These are phyloP conservation scores for Xestia xanthographa DNA, from an alignment of 2,888 invertebrate genomes.

Conservation along the genomic window DNA sequence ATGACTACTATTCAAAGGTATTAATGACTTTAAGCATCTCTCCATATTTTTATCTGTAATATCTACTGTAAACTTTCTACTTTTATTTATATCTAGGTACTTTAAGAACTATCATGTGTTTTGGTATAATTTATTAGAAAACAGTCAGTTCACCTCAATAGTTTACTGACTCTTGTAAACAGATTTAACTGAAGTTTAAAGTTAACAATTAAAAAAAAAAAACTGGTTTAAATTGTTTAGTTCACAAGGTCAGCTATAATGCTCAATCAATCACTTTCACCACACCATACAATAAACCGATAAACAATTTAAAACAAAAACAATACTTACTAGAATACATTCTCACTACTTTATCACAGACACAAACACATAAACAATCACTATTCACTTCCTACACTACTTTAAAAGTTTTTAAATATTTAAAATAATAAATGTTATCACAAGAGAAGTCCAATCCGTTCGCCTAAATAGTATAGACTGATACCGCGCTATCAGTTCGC, in stretches of 20 bases:
- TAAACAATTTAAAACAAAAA: neutral
- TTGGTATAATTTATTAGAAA: neutral
- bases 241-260: neutral
- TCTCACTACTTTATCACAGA: constrained; percentile 30
- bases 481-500: constrained; percentile 45
- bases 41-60: neutral
- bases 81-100: too few species aligned
- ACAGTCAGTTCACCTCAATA: neutral
- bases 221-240: neutral
- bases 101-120: too few species aligned
- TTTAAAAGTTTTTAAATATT: neutral
- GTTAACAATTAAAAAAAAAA: neutral
- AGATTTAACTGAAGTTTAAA: neutral
- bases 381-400: constrained; percentile 11
- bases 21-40: neutral
- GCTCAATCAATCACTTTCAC: neutral
- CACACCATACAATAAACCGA: neutral
- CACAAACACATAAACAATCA: constrained; percentile 18
- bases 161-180: neutral
- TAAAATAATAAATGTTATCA: constrained; percentile 26
- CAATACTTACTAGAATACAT: constrained; percentile 74
- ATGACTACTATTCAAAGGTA: neutral
- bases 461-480: constrained; percentile 49
- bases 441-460: constrained; percentile 31
- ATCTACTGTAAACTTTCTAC: too few species aligned